Evolutionary conservation across 2,888 invertebrate genomes (phyloP).

Genomic region (Platycnemis pennipes): DNA sequence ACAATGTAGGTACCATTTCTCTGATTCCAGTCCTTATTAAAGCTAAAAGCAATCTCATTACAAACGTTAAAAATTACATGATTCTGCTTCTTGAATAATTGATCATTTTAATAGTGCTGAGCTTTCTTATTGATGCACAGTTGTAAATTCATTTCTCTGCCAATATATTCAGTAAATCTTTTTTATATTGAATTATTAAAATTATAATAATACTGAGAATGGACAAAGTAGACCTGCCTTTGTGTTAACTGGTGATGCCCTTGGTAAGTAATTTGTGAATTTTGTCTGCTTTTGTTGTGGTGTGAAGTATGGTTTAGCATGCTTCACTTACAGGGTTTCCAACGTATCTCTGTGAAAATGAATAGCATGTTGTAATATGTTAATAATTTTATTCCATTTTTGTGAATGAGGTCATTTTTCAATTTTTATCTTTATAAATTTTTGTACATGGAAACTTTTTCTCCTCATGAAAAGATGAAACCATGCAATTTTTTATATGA

Average conservation of each 20-base stretch:
- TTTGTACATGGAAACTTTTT: constrained; percentile 4
- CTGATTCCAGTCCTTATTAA: no score
- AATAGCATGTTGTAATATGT: constrained; percentile 14
- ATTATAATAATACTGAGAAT: not conserved
- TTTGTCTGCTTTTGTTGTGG: not conserved
- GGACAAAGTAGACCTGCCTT: constrained; percentile 38
- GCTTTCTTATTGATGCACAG: no score
- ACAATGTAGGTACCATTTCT: no score
- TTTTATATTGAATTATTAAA: no score
- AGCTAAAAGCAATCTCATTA: no score
- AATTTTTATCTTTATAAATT: constrained; percentile 15
- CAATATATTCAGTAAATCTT: no score
- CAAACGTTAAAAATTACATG: no score
- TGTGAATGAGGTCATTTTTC: not conserved
- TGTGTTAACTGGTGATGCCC: constrained; percentile 1
- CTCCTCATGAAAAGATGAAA: not conserved
- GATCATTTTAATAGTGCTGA: no score
- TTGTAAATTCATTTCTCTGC: no score
- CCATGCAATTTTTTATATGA: not conserved
- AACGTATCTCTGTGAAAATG: not conserved
- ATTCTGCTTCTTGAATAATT: no score
- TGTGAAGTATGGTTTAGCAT: not conserved
- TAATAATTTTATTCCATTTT: not conserved
- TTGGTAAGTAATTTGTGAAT: constrained; percentile 45
- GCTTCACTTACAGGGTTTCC: not conserved